Percentiles rank a stretch among this genome's conserved stretches.
These are phyloP conservation scores for Corythornis madagascariensis DNA, from an alignment of 2,113 vertebrate species.

Conservation along the genomic window DNA sequence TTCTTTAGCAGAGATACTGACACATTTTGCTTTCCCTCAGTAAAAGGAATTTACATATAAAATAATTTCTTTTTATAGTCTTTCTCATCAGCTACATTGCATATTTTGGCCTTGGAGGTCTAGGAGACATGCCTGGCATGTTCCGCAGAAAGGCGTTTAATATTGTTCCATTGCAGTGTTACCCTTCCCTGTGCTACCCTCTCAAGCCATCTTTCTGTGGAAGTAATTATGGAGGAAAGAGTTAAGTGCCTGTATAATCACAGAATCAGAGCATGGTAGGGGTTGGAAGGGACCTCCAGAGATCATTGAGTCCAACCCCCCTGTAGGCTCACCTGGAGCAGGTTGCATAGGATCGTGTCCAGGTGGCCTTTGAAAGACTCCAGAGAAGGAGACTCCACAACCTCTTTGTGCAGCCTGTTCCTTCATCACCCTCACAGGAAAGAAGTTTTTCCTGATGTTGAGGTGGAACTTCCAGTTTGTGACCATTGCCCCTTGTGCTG, in stretches of 20 bases:
- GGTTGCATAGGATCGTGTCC: no score
- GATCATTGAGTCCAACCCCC: no score
- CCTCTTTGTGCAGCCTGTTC: background rate
- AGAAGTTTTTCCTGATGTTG: background rate
- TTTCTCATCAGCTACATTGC: background rate
- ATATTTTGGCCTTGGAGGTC: background rate
- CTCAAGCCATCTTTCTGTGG: background rate
- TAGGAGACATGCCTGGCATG: background rate
- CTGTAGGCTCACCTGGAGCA: no score
- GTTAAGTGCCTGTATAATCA: fast-evolving
- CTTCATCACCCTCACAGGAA: background rate
- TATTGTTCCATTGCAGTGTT: background rate
- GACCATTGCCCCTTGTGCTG: background rate
- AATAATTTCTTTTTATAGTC: background rate
- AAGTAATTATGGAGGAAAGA: background rate
- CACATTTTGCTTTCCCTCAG: background rate
- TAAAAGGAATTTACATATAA: background rate
- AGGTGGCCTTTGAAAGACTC: no score
- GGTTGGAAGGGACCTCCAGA: background rate
- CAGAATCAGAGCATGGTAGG: background rate
- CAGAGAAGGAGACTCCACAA: no score
- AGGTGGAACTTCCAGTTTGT: background rate
- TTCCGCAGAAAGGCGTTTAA: background rate
- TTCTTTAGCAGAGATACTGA: background rate
- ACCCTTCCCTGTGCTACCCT: background rate